Evolutionary conservation across 2,888 invertebrate species (phyloP), one percentile per base, ranked within the genome.

Genomic region (Apoda limacodes): DNA sequence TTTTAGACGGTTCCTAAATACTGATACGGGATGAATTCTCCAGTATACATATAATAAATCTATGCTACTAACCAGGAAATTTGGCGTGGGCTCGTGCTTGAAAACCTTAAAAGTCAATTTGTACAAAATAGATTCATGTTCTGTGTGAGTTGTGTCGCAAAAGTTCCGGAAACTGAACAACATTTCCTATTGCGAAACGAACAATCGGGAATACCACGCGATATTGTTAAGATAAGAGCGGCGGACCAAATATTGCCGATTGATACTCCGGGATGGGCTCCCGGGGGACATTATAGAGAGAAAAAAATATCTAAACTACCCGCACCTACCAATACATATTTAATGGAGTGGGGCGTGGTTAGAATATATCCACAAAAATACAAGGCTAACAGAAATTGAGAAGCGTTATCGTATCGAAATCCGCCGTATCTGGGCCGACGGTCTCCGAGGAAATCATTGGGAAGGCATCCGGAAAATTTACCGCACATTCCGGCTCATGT

Each of bases 371-470:
- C 48, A 37, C 40, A 34, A 45, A 46, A 52, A 54, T 59, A 69
- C 66, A 55, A 58, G 58, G 60, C 59, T 55, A 62, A 55, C 61
- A 69, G 69, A 70, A 74, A 75, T 75, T 68, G 72, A 68, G 69
- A 67, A 65, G 63, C 69, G 74, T 69, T 80, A 81, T 80, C 80
- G 72, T 75, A 78, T 76, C 72, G 76, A 72, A 78, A 78, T 75
- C 75, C 72, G 57, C 60, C 62, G 72, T 76, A 80, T 81, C 80
- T 71, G 68, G 75, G 68, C 67, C 70, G 74, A 67, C 67, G 74
- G 85, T 87, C 87, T 87, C 87, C 66, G 82, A 87, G 87, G 87
- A 87, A 87, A 87, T 87, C 87, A 87, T 86, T 85, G 86, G 85
- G 83, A 87, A 87, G 86, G 86, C 86, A 85, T 85, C 85, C 85